These are phyloP conservation scores for Agrochola circellaris DNA, from an alignment of 2,888 invertebrate genomes.

Conservation along the genomic window DNA sequence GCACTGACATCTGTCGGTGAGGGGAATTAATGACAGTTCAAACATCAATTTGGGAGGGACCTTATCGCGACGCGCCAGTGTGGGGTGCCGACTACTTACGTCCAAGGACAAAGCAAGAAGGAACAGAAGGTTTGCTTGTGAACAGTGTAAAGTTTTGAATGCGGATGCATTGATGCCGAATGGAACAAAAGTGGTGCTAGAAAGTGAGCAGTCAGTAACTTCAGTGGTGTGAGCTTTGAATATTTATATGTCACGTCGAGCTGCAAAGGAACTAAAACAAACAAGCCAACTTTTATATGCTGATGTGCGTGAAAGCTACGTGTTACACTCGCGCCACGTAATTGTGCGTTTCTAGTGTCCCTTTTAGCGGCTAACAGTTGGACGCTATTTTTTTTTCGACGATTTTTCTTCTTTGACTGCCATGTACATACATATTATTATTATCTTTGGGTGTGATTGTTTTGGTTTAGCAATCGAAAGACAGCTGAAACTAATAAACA, in stretches of 20 bases:
- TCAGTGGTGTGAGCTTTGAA: too few relatives aligned
- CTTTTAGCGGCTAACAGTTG: too few relatives aligned
- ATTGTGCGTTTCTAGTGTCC: too few relatives aligned
- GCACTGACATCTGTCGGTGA: constrained; percentile 86
- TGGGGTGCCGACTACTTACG: constrained; percentile 80
- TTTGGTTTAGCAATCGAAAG: not conserved
- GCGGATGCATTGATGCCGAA: not conserved
- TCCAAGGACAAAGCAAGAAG: constrained; percentile 27
- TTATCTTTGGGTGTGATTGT: not conserved
- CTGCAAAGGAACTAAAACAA: too few relatives aligned
- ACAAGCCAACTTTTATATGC: too few relatives aligned
- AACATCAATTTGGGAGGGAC: constrained; percentile 87
- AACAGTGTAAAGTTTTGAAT: constrained; percentile 7
- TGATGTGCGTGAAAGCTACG: too few relatives aligned
- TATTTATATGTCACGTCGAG: too few relatives aligned
- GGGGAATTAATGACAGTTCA: constrained; percentile 89
- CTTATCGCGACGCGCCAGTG: constrained; percentile 84
- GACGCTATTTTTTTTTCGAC: too few relatives aligned
- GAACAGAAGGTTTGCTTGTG: constrained; percentile 41
- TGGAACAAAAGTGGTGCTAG: not conserved
- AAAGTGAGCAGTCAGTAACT: not conserved
- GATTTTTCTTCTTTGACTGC: too few relatives aligned
- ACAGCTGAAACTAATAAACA: not conserved
- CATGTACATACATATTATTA: too few relatives aligned
- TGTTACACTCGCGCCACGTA: too few relatives aligned